Percentiles rank a stretch among this genome's conserved stretches.
phyloP scores from a whole-genome alignment of 2,797 vertebrate genomes.

The Caiman crocodilus region DNA sequence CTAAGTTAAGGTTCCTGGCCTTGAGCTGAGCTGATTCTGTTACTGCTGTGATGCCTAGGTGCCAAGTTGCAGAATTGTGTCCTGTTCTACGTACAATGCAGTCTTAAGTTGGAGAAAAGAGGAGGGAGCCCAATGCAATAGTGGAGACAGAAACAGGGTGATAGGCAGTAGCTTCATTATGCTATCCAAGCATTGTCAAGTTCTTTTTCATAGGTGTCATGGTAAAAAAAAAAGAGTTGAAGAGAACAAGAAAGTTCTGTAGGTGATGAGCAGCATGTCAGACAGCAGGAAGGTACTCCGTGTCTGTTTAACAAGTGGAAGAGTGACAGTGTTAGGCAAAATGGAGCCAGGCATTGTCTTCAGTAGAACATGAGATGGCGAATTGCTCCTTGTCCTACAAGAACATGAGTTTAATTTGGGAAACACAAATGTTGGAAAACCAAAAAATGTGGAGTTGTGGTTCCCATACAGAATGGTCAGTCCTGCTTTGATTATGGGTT shows the following conservation, averaged over 20 bases:
- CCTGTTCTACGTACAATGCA: not conserved
- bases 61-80: not conserved
- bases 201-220: not conserved
- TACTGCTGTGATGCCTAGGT: not conserved
- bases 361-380: not conserved
- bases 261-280: not conserved
- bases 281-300: not conserved
- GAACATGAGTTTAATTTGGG: not conserved
- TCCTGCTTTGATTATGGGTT: not conserved
- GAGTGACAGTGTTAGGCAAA: not conserved
- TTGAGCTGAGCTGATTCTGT: not conserved
- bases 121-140: not conserved
- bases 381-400: fast-evolving
- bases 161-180: fast-evolving
- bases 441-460: not conserved
- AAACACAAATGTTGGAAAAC: not conserved
- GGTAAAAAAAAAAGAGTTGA: not conserved
- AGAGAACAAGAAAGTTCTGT: not conserved
- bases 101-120: not conserved
- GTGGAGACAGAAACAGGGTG: not conserved
- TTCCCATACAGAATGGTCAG: not conserved
- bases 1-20: not conserved
- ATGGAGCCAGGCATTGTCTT: not conserved
- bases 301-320: not conserved
- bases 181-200: not conserved